A percentile compares a stretch with the other conserved stretches of the same genome.
These are phyloP conservation scores for Macaria liturata DNA, from an alignment of 2,888 invertebrate genomes.

Conservation along the genomic window DNA sequence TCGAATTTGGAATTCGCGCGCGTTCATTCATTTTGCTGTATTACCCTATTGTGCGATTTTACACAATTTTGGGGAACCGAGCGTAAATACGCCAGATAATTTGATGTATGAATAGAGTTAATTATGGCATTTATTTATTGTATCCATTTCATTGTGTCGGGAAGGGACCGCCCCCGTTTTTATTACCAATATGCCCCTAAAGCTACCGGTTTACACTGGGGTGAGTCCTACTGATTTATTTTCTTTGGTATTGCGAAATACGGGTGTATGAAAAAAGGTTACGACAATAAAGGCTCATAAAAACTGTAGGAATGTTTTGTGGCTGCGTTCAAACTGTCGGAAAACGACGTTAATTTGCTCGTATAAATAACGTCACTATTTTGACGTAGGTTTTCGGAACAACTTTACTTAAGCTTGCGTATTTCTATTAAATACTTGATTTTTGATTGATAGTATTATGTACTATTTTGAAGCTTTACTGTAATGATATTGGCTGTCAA, in stretches of 20 bases:
- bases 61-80: conserved; percentile 51
- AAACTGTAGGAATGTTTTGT: conserved; percentile 39
- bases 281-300: conserved; percentile 38
- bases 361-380: too few species aligned
- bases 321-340: conserved; percentile 44
- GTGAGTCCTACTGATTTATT: conserved; percentile 62
- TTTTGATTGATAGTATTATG: too few species aligned
- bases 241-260: conserved; percentile 46
- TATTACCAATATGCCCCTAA: conserved; percentile 64
- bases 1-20: conserved; percentile 54
- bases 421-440: too few species aligned
- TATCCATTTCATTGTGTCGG: conserved; percentile 69
- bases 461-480: too few species aligned
- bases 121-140: conserved; percentile 78
- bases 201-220: conserved; percentile 51
- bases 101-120: conserved; percentile 76
- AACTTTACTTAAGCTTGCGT: too few species aligned
- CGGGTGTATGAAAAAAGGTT: conserved; percentile 30
- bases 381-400: too few species aligned
- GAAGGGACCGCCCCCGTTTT: conserved; percentile 59
- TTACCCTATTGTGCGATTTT: conserved; percentile 50
- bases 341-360: conserved; percentile 31
- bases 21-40: conserved; percentile 44
- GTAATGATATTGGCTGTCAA: too few species aligned
- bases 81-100: conserved; percentile 62